Base-by-base conservation (phyloP, 2,797 vertebrate species). In the Carcharodon carcharias region DNA sequence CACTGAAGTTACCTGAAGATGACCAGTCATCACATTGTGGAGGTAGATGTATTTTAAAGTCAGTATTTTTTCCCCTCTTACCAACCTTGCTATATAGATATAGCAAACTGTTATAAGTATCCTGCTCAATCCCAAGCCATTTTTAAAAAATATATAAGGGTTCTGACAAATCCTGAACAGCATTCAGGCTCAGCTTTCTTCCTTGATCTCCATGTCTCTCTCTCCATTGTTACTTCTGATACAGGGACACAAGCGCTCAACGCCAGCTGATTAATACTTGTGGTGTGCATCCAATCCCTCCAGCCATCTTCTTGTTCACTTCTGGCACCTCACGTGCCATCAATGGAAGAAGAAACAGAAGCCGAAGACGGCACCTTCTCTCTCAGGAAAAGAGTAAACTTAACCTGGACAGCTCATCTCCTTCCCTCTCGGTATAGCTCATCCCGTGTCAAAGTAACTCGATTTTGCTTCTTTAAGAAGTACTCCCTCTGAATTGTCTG, bases 371-470 rank as follows among this genome's bases (percentile, higher is more conserved):
- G 67, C 94, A 56, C 65, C 69, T 63, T 69, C 93, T 95, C 94
- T 95, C 94, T 95, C 40, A 31, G 94, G 94, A 95, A 95, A 28
- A 77, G 94, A 54, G 67, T 35, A 50, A 50, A 54, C 23, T 35
- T 3, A 35, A 6, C 26, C 69, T 35, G 69, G 45, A n/a, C 28
- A 77, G 94, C 21, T 95, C 94, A 95, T 56, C 94, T 77, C 94
- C 50, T 50, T 63, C 61, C 8, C 12, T 73, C 69, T 56, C 50
- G 45, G 28, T 56, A 35, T n/a, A 73, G 50, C 50, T 56, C 14
- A 21, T 26, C 31, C 93, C 31, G 94, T 56, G 28, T 18, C 45
- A 45, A 69, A 45, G 14, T n/a, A 35, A 93, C 14, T n/a, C 35
- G 58, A n/a, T 67, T 50, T 45, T 50, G n/a, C 40, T 18, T 67